These are phyloP conservation scores for Polymixis flavicincta DNA, from an alignment of 2,888 invertebrate species.

Conservation along the genomic window DNA sequence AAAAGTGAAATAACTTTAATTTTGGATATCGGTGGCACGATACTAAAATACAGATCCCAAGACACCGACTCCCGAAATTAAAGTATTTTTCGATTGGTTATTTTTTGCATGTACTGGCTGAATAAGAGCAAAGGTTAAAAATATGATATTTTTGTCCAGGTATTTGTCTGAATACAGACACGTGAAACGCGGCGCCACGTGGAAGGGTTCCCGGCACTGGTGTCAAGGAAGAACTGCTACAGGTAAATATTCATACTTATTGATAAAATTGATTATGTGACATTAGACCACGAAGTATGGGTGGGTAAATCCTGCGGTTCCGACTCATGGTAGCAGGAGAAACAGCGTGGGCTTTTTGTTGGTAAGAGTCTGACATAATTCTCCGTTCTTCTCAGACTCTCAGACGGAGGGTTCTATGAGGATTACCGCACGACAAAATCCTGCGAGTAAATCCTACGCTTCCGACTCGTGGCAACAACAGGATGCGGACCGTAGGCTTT, in stretches of 20 bases:
- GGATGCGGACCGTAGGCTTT: background rate
- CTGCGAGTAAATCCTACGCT: no score
- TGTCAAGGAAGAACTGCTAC: slow-evolving; percentile 94
- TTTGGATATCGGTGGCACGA: no score
- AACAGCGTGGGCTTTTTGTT: background rate
- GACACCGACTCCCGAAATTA: no score
- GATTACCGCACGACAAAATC: no score
- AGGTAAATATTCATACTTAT: slow-evolving; percentile 71
- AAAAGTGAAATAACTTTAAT: no score
- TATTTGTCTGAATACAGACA: slow-evolving; percentile 99
- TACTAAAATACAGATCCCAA: no score
- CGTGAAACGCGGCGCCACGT: slow-evolving; percentile 98
- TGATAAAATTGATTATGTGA: no score
- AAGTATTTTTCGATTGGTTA: no score
- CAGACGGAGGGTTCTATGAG: no score
- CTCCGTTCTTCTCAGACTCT: background rate
- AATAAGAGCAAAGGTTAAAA: background rate
- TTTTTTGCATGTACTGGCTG: background rate
- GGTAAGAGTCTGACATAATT: background rate
- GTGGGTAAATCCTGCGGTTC: background rate
- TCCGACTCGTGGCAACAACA: no score
- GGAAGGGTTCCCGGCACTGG: slow-evolving; percentile 96
- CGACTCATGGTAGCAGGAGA: background rate
- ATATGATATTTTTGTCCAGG: slow-evolving; percentile 77
- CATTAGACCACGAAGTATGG: no score